A percentile compares a stretch with the other conserved stretches of the same genome.
Evolutionary conservation across 2,113 vertebrate genomes (phyloP).

Genomic region (Paradoxurus hermaphroditus): DNA sequence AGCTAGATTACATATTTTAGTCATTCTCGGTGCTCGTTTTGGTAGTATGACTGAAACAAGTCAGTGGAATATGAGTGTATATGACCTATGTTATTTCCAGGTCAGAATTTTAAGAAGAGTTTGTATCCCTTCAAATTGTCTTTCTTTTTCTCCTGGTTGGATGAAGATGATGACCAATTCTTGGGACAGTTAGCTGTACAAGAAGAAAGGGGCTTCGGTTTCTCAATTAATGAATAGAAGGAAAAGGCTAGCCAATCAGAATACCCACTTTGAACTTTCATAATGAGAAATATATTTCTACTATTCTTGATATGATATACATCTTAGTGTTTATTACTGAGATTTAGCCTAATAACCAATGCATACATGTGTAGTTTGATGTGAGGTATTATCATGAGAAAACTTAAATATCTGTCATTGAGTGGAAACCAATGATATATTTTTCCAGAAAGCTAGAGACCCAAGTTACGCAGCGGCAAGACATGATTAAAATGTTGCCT

Average conservation of each 20-base stretch:
- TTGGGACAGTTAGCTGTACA: background rate
- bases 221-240: background rate
- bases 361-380: background rate
- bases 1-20: background rate
- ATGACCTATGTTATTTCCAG: background rate
- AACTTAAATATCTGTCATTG: background rate
- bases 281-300: background rate
- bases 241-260: background rate
- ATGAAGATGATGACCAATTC: background rate
- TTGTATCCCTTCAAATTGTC: background rate
- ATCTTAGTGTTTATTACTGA: background rate
- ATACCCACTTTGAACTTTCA: background rate
- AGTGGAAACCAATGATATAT: background rate
- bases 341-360: background rate
- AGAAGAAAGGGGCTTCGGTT: background rate
- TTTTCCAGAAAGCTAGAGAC: background rate
- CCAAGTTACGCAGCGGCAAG: background rate
- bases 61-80: background rate
- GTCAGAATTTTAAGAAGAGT: background rate
- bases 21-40: background rate
- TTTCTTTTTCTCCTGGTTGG: background rate
- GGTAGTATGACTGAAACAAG: background rate
- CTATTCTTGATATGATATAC: background rate
- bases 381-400: background rate
- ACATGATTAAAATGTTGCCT: background rate